Evolutionary conservation across 2,797 vertebrate genomes (phyloP).

Genomic region (Cygnus olor): DNA sequence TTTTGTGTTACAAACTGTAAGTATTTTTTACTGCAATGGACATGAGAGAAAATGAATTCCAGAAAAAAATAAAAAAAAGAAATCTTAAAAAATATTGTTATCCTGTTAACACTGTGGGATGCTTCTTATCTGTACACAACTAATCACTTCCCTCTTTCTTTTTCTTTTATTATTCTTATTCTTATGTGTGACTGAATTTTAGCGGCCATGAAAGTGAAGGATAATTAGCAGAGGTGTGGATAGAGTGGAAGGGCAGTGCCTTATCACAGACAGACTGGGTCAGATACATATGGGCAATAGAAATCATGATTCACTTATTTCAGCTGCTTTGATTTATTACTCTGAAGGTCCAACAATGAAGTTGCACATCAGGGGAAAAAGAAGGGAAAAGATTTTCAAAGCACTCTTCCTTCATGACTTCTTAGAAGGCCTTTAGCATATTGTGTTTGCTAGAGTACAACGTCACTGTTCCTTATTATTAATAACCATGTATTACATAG

Average conservation of each 20-base stretch:
- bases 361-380: conserved; percentile 45
- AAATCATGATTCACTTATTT: conserved; percentile 25
- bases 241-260: conserved; percentile 30
- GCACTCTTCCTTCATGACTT: neutral
- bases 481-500: neutral
- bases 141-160: conserved; percentile 26
- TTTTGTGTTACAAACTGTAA: conserved; percentile 51
- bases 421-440: conserved; percentile 16
- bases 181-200: conserved; percentile 31
- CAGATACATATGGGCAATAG: conserved; percentile 12
- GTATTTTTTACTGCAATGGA: conserved; percentile 39
- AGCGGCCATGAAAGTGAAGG: conserved; percentile 45
- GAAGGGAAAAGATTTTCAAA: conserved; percentile 47
- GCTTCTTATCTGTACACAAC: conserved; percentile 50
- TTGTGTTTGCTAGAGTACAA: neutral
- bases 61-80: neutral
- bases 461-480: neutral
- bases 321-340: conserved; percentile 55
- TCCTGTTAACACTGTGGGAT: neutral
- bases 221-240: conserved; percentile 47
- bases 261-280: conserved; percentile 51
- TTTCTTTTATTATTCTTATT: neutral
- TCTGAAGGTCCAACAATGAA: conserved; percentile 32
- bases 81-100: conserved; percentile 25
- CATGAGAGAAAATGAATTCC: conserved; percentile 59